A percentile compares a stretch with the other conserved stretches of the same genome.
Conservation (phyloP, 2,888 invertebrate genomes). For the Heliconius erato region DNA sequence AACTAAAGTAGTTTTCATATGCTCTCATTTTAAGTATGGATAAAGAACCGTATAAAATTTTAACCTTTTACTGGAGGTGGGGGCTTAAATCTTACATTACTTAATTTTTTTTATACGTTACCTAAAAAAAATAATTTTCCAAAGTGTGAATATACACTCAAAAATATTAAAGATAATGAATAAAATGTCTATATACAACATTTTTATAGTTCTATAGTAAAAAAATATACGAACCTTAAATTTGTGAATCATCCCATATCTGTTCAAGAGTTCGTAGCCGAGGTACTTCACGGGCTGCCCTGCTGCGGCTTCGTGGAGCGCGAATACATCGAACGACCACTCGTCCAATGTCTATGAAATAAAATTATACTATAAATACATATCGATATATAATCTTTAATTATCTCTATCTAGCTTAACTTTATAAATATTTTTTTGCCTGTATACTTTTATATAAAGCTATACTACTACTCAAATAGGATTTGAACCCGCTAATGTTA, state of each 20-base stretch:
- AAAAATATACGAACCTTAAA: constrained; percentile 89
- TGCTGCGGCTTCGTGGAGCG: constrained; percentile 93
- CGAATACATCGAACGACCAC: constrained; percentile 98
- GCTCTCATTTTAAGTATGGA: background rate
- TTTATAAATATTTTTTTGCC: too few relatives aligned
- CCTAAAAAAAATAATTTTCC: too few relatives aligned
- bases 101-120: too few relatives aligned
- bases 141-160: too few relatives aligned
- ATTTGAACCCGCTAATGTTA: too few relatives aligned
- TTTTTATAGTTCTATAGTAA: background rate
- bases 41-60: too few relatives aligned
- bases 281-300: constrained; percentile 96
- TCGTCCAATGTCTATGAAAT: constrained; percentile 91
- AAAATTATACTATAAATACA: background rate
- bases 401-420: too few relatives aligned
- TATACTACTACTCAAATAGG: too few relatives aligned
- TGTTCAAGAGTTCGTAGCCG: constrained; percentile 96
- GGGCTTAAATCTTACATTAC: too few relatives aligned
- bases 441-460: too few relatives aligned
- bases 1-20: background rate
- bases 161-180: too few relatives aligned
- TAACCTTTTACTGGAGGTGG: background rate
- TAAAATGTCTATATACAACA: too few relatives aligned
- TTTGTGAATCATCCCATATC: constrained; percentile 97
- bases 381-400: background rate